Evolutionary conservation across 2,797 vertebrate genomes (phyloP).

Genomic region (Chromobotia macracanthus): DNA sequence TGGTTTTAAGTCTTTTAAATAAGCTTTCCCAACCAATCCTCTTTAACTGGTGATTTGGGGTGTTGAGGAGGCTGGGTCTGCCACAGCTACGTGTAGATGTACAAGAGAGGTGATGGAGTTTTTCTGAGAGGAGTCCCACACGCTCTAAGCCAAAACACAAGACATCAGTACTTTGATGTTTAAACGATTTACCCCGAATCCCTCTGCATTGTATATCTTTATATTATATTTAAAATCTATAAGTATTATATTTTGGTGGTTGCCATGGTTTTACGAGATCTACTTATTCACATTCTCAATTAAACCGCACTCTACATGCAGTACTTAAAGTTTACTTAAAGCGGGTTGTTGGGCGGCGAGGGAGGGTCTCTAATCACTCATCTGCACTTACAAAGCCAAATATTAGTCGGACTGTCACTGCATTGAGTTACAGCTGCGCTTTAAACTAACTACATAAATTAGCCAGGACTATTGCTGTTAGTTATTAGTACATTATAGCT

Average conservation of each 20-base stretch:
- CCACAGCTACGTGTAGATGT: no score
- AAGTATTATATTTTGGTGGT: background rate
- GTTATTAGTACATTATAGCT: background rate
- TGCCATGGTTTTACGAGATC: background rate
- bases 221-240: no score
- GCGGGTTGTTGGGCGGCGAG: background rate
- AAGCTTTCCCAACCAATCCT: background rate
- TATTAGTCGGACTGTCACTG: background rate
- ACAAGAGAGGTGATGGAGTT: background rate
- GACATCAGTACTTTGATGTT: no score
- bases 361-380: background rate
- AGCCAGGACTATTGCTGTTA: background rate
- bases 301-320: background rate
- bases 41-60: background rate
- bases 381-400: constrained; percentile 13
- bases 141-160: no score
- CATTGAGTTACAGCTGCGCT: background rate
- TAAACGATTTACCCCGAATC: no score
- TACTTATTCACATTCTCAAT: background rate
- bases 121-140: background rate
- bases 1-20: background rate
- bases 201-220: no score
- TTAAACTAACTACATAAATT: background rate
- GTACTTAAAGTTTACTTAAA: background rate
- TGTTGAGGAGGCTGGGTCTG: background rate